These are phyloP conservation scores for Arge pagana DNA, from an alignment of 2,888 invertebrate species.

Conservation along the genomic window DNA sequence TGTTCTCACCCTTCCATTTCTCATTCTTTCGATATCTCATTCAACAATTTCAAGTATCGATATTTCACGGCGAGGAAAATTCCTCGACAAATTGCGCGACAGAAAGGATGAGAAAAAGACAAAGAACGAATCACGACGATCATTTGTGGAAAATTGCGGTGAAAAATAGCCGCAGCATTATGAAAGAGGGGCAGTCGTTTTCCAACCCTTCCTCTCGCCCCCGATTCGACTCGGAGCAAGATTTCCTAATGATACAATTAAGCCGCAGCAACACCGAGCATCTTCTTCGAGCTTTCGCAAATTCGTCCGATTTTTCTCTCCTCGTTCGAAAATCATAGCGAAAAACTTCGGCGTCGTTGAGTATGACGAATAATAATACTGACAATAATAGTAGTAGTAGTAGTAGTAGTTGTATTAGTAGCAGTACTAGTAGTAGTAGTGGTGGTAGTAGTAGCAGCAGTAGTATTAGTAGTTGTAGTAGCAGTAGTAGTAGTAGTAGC, in stretches of 20 bases:
- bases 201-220: neutral
- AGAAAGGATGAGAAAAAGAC: constrained; percentile 4
- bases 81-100: no score
- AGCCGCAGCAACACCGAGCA: constrained; percentile 45
- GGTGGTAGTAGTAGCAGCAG: no score
- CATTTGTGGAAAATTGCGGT: constrained; percentile 47
- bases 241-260: constrained; percentile 57
- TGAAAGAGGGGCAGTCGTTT: constrained; percentile 41
- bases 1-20: no score
- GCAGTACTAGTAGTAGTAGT: no score
- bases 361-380: no score
- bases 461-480: no score
- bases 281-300: constrained; percentile 49
- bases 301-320: constrained; percentile 58
- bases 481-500: no score
- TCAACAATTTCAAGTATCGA: no score
- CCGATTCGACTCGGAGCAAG: constrained; percentile 22
- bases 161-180: constrained; percentile 57
- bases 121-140: constrained; percentile 26
- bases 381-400: no score
- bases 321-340: constrained; percentile 29
- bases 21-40: no score
- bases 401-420: no score
- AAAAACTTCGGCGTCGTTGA: constrained; percentile 31
- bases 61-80: no score